phyloP scores from a whole-genome alignment of 2,113 vertebrate species.

The Xenotilapia flavipinnis region DNA sequence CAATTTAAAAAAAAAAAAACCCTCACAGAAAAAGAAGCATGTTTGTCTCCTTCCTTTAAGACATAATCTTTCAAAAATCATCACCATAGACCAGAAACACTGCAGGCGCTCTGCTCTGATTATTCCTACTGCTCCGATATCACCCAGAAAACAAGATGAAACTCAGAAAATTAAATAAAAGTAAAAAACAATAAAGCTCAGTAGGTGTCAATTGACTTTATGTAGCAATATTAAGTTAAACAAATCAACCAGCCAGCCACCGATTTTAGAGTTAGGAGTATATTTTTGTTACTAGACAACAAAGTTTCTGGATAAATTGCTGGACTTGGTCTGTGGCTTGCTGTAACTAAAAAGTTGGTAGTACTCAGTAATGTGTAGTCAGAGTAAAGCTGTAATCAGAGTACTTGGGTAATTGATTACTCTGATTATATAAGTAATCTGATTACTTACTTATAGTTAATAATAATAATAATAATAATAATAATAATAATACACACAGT shows the following conservation, averaged over 20 bases:
- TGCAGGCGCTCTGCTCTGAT: not conserved
- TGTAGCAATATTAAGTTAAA: not conserved
- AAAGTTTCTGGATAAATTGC: not conserved
- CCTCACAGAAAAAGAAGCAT: not conserved
- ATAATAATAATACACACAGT: not conserved
- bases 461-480: not conserved
- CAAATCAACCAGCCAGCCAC: not conserved
- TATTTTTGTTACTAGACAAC: not conserved
- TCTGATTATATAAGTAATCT: not conserved
- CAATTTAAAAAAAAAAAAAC: accelerated
- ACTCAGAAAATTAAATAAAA: not conserved
- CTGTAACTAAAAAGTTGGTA: not conserved
- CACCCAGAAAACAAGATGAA: not conserved
- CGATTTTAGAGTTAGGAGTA: not conserved
- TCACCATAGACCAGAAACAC: not conserved
- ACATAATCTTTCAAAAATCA: not conserved
- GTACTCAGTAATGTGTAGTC: not conserved
- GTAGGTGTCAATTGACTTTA: not conserved
- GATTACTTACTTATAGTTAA: not conserved
- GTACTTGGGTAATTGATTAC: not conserved
- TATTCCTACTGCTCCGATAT: not conserved
- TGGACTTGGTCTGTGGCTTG: not conserved
- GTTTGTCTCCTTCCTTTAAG: not conserved
- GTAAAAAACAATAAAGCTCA: not conserved
- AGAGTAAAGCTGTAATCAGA: not conserved